phyloP scores from a whole-genome alignment of 2,888 invertebrate species.

The Bursaphelenchus okinawaensis region DNA sequence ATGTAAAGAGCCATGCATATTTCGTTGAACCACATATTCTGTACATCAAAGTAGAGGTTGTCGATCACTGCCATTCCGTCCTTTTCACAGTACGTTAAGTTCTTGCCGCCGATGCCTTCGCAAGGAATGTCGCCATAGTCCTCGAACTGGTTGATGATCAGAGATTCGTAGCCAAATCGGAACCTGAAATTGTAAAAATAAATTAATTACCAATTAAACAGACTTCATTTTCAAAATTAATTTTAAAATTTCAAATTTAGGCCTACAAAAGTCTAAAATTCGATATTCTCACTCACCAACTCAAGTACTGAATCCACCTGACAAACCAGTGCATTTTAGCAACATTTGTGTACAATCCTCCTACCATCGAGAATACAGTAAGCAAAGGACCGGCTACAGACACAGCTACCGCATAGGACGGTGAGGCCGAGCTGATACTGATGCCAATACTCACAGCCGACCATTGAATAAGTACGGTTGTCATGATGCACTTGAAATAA shows the following conservation, averaged over 20 bases:
- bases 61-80: slow-evolving; percentile 25
- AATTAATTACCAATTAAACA: neutral
- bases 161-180: slow-evolving; percentile 62
- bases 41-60: slow-evolving; percentile 31
- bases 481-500: slow-evolving; percentile 37
- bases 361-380: slow-evolving; percentile 46
- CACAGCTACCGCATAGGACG: slow-evolving; percentile 46
- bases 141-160: slow-evolving; percentile 42
- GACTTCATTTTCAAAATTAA: neutral
- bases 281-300: slow-evolving; percentile 28
- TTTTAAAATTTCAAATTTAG: too few relatives aligned
- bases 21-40: slow-evolving; percentile 39
- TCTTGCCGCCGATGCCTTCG: neutral
- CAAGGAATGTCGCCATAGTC: slow-evolving; percentile 63
- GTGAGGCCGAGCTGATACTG: slow-evolving; percentile 34
- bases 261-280: neutral
- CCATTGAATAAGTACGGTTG: slow-evolving; percentile 43
- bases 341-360: slow-evolving; percentile 51
- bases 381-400: slow-evolving; percentile 51
- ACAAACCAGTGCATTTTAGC: slow-evolving; percentile 40
- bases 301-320: slow-evolving; percentile 49
- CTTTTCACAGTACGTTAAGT: slow-evolving; percentile 14
- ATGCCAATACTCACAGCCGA: slow-evolving; percentile 41
- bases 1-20: slow-evolving; percentile 35
- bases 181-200: slow-evolving; percentile 28